phyloP scores from a whole-genome alignment of 1,140 invertebrate genomes.

The Brachionus plicatilis region DNA sequence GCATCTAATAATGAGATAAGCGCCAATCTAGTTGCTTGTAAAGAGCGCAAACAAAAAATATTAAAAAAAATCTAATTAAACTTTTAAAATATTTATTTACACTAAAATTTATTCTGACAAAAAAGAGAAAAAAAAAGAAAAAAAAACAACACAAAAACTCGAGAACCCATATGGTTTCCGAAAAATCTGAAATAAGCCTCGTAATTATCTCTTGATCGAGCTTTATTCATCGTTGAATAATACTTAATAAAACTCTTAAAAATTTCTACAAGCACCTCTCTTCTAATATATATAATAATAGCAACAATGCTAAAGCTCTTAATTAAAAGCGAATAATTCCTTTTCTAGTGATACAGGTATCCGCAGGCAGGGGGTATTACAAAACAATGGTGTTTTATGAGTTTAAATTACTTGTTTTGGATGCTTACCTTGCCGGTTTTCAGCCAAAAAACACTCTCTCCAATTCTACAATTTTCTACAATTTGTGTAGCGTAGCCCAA shows the following conservation, averaged over 20 bases:
- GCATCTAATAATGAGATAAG: neutral
- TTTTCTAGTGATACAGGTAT: constrained; percentile 14
- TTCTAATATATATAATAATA: too few relatives aligned
- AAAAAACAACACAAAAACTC: neutral
- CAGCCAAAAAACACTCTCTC: neutral
- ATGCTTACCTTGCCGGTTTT: neutral
- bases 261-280: neutral
- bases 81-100: neutral
- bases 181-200: neutral
- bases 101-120: neutral
- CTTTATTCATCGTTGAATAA: neutral
- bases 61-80: neutral
- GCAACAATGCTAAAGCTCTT: neutral
- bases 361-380: neutral
- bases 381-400: neutral
- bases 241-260: neutral
- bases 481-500: neutral
- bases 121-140: neutral
- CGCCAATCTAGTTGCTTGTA: neutral
- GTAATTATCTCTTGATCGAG: neutral
- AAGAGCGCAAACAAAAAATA: neutral
- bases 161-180: neutral
- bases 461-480: neutral
- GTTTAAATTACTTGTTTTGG: neutral
- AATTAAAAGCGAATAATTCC: neutral